These are phyloP conservation scores for Bilobella aurantiaca DNA, from an alignment of 1,140 invertebrate genomes.

Conservation along the genomic window DNA sequence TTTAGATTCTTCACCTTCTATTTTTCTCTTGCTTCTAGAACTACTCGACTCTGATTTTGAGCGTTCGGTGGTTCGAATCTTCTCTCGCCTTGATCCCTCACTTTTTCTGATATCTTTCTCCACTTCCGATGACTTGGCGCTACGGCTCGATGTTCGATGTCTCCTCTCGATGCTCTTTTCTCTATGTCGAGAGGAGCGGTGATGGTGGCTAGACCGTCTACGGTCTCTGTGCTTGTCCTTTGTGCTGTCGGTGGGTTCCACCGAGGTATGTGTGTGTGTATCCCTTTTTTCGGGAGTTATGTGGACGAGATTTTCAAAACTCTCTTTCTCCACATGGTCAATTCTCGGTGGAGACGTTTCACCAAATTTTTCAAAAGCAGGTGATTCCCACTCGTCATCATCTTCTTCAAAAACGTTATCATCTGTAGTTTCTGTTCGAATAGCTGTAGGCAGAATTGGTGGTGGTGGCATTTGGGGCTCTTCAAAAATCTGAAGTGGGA, in stretches of 20 bases:
- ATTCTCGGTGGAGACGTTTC: not conserved
- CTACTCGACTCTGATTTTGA: not conserved
- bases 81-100: no score
- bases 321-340: not conserved
- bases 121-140: not conserved
- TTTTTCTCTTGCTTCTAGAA: not conserved
- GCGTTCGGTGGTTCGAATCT: not conserved
- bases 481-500: not conserved
- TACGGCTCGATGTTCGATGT: not conserved
- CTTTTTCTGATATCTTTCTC: no score
- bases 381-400: not conserved
- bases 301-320: not conserved
- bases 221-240: not conserved
- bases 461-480: not conserved
- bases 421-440: not conserved
- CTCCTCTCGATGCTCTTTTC: not conserved
- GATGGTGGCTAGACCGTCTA: not conserved
- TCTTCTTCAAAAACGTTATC: not conserved
- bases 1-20: no score
- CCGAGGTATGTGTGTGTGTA: not conserved
- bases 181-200: not conserved
- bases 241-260: not conserved
- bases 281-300: no score
- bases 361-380: constrained; percentile 2
- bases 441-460: not conserved